Conservation (phyloP, 1,140 invertebrate genomes). For the Oryctes rhinoceros region DNA sequence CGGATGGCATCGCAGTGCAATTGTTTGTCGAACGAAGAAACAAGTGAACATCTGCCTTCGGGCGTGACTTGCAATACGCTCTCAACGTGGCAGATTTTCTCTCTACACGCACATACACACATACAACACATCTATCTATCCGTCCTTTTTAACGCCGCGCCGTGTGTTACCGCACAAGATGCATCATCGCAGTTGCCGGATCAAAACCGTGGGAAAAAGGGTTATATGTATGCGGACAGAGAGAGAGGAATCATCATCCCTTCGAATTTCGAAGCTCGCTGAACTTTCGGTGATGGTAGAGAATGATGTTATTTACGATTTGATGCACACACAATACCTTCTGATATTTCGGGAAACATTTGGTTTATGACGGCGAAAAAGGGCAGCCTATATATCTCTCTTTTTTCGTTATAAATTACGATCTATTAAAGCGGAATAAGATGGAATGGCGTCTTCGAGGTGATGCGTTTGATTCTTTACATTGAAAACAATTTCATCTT, state of each 20-base stretch:
- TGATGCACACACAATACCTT: not conserved
- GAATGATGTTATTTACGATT: not conserved
- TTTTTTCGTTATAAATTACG: no score
- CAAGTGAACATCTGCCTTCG: slow-evolving; percentile 40
- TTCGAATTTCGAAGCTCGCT: slow-evolving; percentile 10
- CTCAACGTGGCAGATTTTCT: slow-evolving; percentile 27
- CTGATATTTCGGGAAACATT: not conserved
- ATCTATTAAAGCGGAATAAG: no score
- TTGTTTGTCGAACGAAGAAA: slow-evolving; percentile 38
- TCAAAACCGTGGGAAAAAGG: slow-evolving; percentile 29
- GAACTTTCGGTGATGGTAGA: not conserved
- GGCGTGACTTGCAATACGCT: slow-evolving; percentile 39
- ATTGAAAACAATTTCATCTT: no score
- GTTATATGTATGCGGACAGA: not conserved
- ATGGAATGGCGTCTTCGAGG: no score
- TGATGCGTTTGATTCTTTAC: no score
- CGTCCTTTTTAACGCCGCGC: not conserved
- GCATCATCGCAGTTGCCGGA: not conserved
- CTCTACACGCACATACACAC: not conserved
- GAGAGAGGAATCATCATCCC: slow-evolving; percentile 15
- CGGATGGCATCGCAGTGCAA: slow-evolving; percentile 29
- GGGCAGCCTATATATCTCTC: no score
- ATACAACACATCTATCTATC: slow-evolving; percentile 7
- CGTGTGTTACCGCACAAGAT: slow-evolving; percentile 3
- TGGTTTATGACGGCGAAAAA: no score